These are phyloP conservation scores for Xenopus tropicalis DNA, from an alignment of 2,113 vertebrate genomes.

Conservation along the genomic window DNA sequence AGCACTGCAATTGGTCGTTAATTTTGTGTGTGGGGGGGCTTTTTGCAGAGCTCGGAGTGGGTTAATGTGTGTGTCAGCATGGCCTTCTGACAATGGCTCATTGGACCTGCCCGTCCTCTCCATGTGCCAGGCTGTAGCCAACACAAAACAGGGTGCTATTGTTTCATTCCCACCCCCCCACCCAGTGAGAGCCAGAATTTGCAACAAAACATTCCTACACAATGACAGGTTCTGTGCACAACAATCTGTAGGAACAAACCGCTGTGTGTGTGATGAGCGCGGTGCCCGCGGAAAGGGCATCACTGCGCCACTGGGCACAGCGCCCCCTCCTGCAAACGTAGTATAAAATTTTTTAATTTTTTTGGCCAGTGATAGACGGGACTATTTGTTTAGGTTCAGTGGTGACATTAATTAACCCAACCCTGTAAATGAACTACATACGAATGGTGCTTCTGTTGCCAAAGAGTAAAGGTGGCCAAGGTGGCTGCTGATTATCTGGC, in stretches of 20 bases:
- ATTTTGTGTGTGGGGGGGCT: neutral
- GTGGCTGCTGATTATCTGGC: too few species aligned
- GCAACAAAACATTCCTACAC: conserved; percentile 24
- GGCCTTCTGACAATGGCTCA: neutral
- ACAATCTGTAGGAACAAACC: conserved; percentile 1
- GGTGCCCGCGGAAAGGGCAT: neutral
- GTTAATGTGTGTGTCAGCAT: neutral
- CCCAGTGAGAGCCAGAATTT: conserved; percentile 20
- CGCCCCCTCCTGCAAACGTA: too few species aligned
- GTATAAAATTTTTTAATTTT: too few species aligned
- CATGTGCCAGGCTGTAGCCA: conserved; percentile 33
- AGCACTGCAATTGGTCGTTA: too few species aligned
- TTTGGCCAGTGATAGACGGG: too few species aligned
- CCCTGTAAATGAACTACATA: too few species aligned
- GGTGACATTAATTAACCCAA: too few species aligned
- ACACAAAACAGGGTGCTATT: conserved; percentile 26
- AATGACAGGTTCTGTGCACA: conserved; percentile 27
- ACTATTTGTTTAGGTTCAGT: too few species aligned
- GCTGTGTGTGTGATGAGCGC: conserved; percentile 1
- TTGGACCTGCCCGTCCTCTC: neutral
- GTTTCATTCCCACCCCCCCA: conserved; percentile 4
- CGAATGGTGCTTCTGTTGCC: too few species aligned
- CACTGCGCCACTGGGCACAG: too few species aligned
- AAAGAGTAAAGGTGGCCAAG: too few species aligned
- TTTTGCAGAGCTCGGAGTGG: too few species aligned